Conservation (phyloP, 2,113 vertebrate genomes). For the Chionomys nivalis region DNA sequence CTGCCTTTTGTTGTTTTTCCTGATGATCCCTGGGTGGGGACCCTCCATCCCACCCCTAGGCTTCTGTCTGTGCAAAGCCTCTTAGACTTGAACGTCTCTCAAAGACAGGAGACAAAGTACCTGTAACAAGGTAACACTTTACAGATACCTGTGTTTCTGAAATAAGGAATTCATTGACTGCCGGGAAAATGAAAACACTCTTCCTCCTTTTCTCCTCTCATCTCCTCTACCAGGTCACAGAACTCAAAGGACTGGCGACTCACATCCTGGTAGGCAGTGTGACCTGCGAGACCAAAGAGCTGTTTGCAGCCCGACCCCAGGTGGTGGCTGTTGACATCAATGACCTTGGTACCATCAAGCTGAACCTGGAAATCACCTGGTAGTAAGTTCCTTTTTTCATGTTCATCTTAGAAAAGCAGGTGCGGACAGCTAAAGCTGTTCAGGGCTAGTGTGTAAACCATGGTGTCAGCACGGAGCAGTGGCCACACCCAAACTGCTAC, state of each 20-base stretch:
- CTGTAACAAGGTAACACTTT: not conserved
- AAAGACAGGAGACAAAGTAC: no score
- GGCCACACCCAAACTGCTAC: not conserved
- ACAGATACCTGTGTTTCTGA: not conserved
- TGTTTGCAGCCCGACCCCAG: constrained; percentile 97
- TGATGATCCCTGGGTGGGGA: not conserved
- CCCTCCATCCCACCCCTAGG: rapidly evolving
- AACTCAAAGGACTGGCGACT: constrained; percentile 96
- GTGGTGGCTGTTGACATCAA: constrained; percentile 98
- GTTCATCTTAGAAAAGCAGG: rapidly evolving
- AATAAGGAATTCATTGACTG: not conserved
- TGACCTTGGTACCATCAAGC: constrained; percentile 97
- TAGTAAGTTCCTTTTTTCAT: constrained; percentile 90
- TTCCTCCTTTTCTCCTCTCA: not conserved
- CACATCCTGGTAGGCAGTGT: constrained; percentile 97
- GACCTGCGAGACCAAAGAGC: constrained; percentile 98
- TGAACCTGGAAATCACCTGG: constrained; percentile 98
- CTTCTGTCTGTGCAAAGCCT: not conserved
- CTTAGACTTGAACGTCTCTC: no score
- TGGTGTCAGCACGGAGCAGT: no score
- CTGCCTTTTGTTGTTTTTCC: not conserved
- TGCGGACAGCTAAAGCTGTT: rapidly evolving
- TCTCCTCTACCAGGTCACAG: constrained; percentile 90
- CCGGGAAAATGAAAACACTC: rapidly evolving
- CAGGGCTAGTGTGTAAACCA: rapidly evolving